These are phyloP conservation scores for Solen grandis DNA, from an alignment of 1,140 invertebrate species.

Conservation along the genomic window DNA sequence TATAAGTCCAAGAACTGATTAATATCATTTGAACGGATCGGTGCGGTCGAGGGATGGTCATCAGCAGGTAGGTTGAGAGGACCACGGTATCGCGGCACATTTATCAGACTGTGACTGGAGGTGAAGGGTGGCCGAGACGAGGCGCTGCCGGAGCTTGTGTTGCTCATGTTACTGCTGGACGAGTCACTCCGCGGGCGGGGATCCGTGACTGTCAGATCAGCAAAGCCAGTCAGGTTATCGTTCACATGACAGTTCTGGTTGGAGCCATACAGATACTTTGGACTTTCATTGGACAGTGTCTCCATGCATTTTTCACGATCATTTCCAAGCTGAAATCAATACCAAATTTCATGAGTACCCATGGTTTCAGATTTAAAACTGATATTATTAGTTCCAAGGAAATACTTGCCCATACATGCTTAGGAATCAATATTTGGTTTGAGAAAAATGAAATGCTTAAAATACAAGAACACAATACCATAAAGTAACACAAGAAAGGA, in stretches of 20 bases:
- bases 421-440: not conserved
- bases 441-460: not conserved
- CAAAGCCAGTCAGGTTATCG: conserved; percentile 30
- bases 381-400: not conserved
- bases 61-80: conserved; percentile 20
- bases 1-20: conserved; percentile 42
- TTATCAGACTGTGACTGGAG: conserved; percentile 39
- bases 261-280: conserved; percentile 45
- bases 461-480: not conserved
- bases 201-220: conserved; percentile 1
- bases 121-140: conserved; percentile 27
- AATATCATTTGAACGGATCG: conserved; percentile 38
- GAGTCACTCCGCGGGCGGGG: conserved; percentile 46
- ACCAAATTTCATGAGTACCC: not conserved
- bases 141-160: conserved; percentile 42
- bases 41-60: conserved; percentile 33
- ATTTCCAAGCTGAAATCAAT: conserved; percentile 42
- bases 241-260: conserved; percentile 10
- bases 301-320: conserved; percentile 49
- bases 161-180: conserved; percentile 45
- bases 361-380: not conserved
- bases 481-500: no score
- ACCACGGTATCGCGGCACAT: conserved; percentile 47
- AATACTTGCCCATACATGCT: not conserved
- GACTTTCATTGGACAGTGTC: conserved; percentile 48